Evolutionary conservation across 2,888 invertebrate genomes (phyloP).

Genomic region (Mythimna ferrago): DNA sequence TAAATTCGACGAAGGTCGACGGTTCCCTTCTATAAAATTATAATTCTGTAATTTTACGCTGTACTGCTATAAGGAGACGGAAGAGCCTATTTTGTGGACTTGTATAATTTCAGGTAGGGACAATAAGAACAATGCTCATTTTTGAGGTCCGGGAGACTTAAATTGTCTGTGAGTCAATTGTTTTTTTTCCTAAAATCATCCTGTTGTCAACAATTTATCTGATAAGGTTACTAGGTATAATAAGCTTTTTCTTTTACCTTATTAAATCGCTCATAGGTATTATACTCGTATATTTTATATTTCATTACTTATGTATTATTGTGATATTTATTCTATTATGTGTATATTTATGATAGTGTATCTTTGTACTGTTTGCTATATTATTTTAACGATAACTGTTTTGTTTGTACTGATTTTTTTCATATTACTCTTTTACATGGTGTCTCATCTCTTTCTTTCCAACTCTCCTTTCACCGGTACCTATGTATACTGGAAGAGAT

Average conservation of each 20-base stretch:
- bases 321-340: no score
- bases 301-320: no score
- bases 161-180: no score
- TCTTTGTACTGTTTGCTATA: no score
- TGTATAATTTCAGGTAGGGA: slow-evolving; percentile 5
- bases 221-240: background rate
- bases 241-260: background rate
- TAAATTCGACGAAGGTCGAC: slow-evolving; percentile 78
- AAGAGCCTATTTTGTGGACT: slow-evolving; percentile 19
- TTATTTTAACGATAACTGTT: no score
- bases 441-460: no score
- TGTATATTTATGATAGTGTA: no score
- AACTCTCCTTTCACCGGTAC: no score
- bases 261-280: background rate
- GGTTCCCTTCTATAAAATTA: slow-evolving; percentile 69
- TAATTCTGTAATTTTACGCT: slow-evolving; percentile 62
- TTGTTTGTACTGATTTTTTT: no score
- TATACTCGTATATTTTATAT: background rate
- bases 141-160: background rate
- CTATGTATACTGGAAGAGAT: no score
- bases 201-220: slow-evolving; percentile 10
- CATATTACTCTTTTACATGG: no score
- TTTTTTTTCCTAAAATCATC: slow-evolving; percentile 10
- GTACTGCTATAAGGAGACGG: slow-evolving; percentile 37
- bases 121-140: background rate